These are phyloP conservation scores for Ormyrus pomaceus DNA, from an alignment of 2,888 invertebrate species.

Conservation along the genomic window DNA sequence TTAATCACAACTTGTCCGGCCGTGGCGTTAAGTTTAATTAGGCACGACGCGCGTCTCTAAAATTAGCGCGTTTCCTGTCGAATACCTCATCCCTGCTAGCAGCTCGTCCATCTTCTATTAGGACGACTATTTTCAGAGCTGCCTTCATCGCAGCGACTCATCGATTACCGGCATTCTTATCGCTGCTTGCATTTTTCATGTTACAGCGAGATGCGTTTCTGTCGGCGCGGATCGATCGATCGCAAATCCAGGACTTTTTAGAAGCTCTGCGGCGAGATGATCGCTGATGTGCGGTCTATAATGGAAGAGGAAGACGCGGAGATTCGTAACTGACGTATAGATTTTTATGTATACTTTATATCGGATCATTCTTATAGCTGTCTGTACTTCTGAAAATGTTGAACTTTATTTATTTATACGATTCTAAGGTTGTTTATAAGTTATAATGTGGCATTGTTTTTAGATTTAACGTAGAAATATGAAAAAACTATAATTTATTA, in stretches of 20 bases:
- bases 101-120: slow-evolving; percentile 26
- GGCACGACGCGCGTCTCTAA: slow-evolving; percentile 13
- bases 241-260: background rate
- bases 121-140: slow-evolving; percentile 47
- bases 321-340: too few species aligned
- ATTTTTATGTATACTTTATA: too few species aligned
- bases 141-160: background rate
- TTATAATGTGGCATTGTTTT: too few species aligned
- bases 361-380: too few species aligned
- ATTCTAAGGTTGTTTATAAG: too few species aligned
- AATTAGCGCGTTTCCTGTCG: slow-evolving; percentile 49
- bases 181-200: background rate
- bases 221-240: background rate
- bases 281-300: too few species aligned
- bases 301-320: too few species aligned
- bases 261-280: too few species aligned
- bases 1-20: slow-evolving; percentile 9
- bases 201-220: slow-evolving; percentile 5
- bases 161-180: slow-evolving; percentile 40
- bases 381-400: too few species aligned
- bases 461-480: too few species aligned
- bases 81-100: slow-evolving; percentile 37
- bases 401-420: too few species aligned
- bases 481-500: too few species aligned
- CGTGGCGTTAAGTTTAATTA: slow-evolving; percentile 20